Percentiles rank a stretch among this genome's conserved stretches.
Conservation (phyloP, 2,113 vertebrate genomes). For the Malaclemys terrapin region DNA sequence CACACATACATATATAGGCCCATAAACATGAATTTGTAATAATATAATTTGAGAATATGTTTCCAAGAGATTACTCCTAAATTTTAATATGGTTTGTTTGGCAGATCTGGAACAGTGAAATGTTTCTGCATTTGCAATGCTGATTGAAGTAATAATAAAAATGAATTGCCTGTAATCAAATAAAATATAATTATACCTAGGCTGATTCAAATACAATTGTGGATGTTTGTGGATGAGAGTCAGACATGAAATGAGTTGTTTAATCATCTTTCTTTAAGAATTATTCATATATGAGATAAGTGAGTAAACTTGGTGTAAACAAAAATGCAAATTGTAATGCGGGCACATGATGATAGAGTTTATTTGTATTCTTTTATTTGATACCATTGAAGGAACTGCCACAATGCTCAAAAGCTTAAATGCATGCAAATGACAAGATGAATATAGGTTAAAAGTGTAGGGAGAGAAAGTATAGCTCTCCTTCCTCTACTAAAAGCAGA, state of each 20-base stretch:
- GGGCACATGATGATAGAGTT: background rate
- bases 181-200: conserved; percentile 56
- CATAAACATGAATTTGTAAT: conserved; percentile 40
- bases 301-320: conserved; percentile 7
- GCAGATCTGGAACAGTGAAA: conserved; percentile 20
- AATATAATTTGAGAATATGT: conserved; percentile 33
- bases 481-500: background rate
- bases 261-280: conserved; percentile 43
- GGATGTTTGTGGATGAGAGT: conserved; percentile 20
- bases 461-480: background rate
- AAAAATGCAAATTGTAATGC: background rate
- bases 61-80: background rate
- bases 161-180: conserved; percentile 53
- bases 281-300: conserved; percentile 32
- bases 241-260: background rate
- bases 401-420: background rate
- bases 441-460: background rate
- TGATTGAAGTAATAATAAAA: conserved; percentile 66
- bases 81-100: conserved; percentile 47
- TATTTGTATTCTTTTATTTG: background rate
- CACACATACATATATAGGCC: background rate
- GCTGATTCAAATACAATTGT: conserved; percentile 51
- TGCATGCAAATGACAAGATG: background rate
- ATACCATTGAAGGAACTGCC: background rate
- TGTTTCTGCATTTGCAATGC: conserved; percentile 39